These are phyloP conservation scores for Carassius auratus DNA, from an alignment of 2,113 vertebrate genomes.

Conservation along the genomic window DNA sequence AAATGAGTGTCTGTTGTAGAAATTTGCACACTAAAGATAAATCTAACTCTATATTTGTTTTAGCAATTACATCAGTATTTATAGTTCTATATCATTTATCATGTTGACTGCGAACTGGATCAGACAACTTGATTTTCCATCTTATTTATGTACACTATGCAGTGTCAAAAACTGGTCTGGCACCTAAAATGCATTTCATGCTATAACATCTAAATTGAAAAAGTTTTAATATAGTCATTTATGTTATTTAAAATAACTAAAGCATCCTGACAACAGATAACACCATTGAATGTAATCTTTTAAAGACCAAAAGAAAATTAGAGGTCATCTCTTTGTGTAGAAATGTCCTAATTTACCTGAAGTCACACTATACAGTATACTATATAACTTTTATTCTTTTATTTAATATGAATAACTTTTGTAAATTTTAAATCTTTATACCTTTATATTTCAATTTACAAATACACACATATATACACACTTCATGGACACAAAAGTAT, in stretches of 20 bases:
- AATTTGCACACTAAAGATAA: neutral
- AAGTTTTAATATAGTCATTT: neutral
- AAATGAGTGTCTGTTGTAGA: constrained; percentile 4
- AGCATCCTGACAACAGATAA: neutral
- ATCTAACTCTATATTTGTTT: neutral
- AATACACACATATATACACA: neutral
- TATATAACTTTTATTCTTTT: neutral
- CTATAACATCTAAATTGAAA: neutral
- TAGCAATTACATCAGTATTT: neutral
- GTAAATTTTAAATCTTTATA: no score
- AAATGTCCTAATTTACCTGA: no score
- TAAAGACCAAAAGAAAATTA: neutral
- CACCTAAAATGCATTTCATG: neutral
- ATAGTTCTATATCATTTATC: neutral
- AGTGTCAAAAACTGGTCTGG: neutral
- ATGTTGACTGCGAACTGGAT: neutral
- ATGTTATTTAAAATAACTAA: neutral
- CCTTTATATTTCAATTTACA: neutral
- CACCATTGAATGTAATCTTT: neutral
- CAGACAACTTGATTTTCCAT: neutral
- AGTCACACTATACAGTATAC: neutral
- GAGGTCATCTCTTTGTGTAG: neutral
- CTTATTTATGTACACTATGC: neutral
- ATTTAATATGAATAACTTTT: neutral
- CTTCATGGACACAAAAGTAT: no score